Evolutionary conservation across 1,140 invertebrate genomes (phyloP), one percentile per base, ranked within the genome.

Genomic region (Diorhabda sublineata): DNA sequence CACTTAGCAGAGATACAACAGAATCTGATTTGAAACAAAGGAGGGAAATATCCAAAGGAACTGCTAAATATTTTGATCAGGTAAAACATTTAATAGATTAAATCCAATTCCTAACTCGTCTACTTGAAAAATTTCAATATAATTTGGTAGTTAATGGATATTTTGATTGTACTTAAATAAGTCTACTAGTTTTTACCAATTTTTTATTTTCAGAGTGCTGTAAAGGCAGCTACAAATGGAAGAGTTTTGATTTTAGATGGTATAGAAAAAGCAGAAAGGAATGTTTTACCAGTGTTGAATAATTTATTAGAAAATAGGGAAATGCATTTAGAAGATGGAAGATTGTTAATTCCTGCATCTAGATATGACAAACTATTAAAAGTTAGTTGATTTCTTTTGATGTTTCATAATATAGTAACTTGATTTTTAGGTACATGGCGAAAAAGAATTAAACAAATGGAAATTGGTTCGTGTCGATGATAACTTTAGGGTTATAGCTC

Each of bases 301-400:
- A 99, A 99, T 84, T 86, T 99, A 43, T 82, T 99, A n/a, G 97
- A 99, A 84, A 99, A 99, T 83, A 85, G 97, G 63, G 97, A 99
- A 83, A 98, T 99, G 96, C 94, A 98, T 82, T 83, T 99, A 58
- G 97, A 99, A 84, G 96, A 98, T 87, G 97, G 97, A 1, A 84
- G 96, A 72, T 96, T 98, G 81, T 84, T 99, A 9, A 91, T 99
- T 77, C 88, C 94, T 2, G 89, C 94, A 42, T 81, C 87, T 3
- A 87, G 95, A 83, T 99, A 97, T 80, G 96, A 99, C 79, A 93
- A 95, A 83, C 83, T 99, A 6, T 81, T 96, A 4, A 78, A 92
- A 84, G 95, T 95, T 81, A 77, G 57, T 52, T 26, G 45, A 26
- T 52, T 52, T 52, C n/a, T 52, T 6, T 52, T 8, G 47, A 52